Evolutionary conservation across 2,888 invertebrate species (phyloP).

Genomic region (Trachelus iudaicus): DNA sequence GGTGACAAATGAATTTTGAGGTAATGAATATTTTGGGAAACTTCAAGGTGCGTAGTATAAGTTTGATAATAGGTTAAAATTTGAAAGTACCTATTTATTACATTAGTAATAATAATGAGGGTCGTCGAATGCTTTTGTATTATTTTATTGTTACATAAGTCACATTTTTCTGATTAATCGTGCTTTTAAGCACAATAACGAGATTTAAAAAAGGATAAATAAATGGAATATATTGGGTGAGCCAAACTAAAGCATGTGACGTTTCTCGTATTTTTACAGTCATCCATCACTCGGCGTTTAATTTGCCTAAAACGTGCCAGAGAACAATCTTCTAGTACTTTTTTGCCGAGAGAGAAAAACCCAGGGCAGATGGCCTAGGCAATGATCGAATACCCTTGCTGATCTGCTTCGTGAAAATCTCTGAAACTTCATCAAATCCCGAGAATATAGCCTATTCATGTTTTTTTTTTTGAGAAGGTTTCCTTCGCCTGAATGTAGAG

Average conservation of each 20-base stretch:
- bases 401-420: neutral
- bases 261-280: neutral
- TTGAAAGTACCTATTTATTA: neutral
- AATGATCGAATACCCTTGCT: neutral
- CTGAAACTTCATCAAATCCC: neutral
- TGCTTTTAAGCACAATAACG: neutral
- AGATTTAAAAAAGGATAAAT: neutral
- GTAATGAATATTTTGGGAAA: too few relatives aligned
- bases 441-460: neutral
- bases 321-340: neutral
- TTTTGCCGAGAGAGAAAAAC: neutral
- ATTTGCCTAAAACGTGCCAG: neutral
- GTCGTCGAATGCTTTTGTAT: neutral
- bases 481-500: neutral
- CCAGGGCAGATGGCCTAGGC: neutral
- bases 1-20: too few relatives aligned
- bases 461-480: neutral
- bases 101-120: neutral
- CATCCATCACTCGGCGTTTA: neutral
- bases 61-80: neutral
- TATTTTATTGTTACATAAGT: neutral
- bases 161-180: neutral
- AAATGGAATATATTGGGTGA: neutral
- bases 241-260: neutral
- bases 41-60: neutral